Evolutionary conservation across 2,797 vertebrate genomes (phyloP), one percentile per base, ranked within the genome.

Genomic region (Peromyscus attwateri): DNA sequence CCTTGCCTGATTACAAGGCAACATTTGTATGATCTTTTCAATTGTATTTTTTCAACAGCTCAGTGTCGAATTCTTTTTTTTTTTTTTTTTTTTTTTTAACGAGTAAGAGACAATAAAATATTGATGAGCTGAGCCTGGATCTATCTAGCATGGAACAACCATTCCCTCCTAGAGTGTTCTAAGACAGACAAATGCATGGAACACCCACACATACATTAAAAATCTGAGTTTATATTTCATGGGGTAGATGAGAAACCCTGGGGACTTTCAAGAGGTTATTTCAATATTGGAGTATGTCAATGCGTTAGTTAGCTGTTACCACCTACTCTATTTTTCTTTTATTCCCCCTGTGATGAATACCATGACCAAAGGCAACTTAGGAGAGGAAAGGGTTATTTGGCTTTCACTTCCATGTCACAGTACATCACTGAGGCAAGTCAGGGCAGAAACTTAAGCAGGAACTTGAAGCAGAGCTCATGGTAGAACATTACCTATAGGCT

Each of bases 11-110:
- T 94, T 92, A 94, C 49, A 71, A 92, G 87, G 79, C 83, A 75
- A 87, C 21, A 87, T 62, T 92, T 62, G 76, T 52, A 87, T 91
- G 64, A 87, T 95, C 87, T 96, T 96, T 92, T 92, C 79, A 75
- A 73, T 85, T 93, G 43, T 46, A 31, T 91, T 95, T 95, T 62
- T 95, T 93, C 73, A 94, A 29, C 81, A 94, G 34, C 49, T 95
- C 66, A 96, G 91, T 64, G 57, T 23, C 87, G 77, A 96, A 80
- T 93, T 91, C 2, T 52, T 13, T 52, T 49, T 46, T 12, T 49
- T 49, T 43, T 46, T 6, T 46, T 52, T 13, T 52, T 52, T 10
- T 52, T 52, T 52, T 52, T 52, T 52, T 52, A 2, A 52, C 57
- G 79, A 95, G 90, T 29, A 90, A 40, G 66, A 81, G 37, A 93